Conservation (phyloP, 1,140 invertebrate species). For the Stegodyphus mimosarum region DNA sequence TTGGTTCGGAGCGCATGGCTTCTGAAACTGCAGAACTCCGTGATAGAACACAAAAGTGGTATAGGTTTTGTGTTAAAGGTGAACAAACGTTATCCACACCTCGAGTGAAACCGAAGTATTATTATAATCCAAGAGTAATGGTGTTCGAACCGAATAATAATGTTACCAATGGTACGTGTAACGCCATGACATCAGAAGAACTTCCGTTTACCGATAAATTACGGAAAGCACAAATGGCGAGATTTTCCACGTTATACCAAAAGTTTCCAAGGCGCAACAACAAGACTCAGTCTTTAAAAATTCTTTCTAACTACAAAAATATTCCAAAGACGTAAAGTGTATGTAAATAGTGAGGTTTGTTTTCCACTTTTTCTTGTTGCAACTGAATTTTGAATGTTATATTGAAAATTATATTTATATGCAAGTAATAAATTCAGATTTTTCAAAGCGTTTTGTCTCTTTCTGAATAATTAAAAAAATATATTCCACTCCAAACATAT, state of each 20-base stretch:
- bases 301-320: too few relatives aligned
- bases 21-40: conserved; percentile 60
- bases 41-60: conserved; percentile 55
- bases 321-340: too few relatives aligned
- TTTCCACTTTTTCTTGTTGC: too few relatives aligned
- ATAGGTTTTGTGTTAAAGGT: conserved; percentile 59
- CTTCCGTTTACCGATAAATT: conserved; percentile 32
- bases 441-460: too few relatives aligned
- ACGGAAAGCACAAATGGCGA: conserved; percentile 30
- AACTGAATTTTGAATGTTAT: too few relatives aligned
- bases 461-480: too few relatives aligned
- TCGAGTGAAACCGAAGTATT: conserved; percentile 10
- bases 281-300: too few relatives aligned
- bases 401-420: too few relatives aligned
- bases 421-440: too few relatives aligned
- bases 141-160: conserved; percentile 14
- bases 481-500: too few relatives aligned
- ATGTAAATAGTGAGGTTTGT: too few relatives aligned
- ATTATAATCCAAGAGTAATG: conserved; percentile 39
- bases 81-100: conserved; percentile 8
- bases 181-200: conserved; percentile 39
- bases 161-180: conserved; percentile 28
- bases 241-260: background rate
- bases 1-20: conserved; percentile 65
- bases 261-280: too few relatives aligned